These are phyloP conservation scores for Cecropterus lyciades DNA, from an alignment of 1,140 invertebrate genomes.

Conservation along the genomic window DNA sequence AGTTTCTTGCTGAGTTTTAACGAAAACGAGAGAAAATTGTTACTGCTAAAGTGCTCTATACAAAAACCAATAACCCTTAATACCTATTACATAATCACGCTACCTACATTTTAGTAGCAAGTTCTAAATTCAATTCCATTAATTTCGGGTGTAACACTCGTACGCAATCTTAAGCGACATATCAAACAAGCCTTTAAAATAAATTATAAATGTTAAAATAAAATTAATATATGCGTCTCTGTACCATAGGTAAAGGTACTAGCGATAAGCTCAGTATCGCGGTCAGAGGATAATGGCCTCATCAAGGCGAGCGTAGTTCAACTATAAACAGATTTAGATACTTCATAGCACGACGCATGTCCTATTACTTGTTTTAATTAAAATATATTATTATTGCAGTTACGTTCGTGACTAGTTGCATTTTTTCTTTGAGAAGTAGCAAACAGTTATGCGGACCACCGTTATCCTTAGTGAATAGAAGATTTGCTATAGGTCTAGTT, in stretches of 20 bases:
- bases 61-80: no score
- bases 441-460: background rate
- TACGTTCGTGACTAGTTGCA: slow-evolving; percentile 8
- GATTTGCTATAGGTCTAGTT: no score
- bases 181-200: no score
- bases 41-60: no score
- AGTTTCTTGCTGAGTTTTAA: no score
- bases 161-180: no score
- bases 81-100: no score
- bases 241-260: slow-evolving; percentile 40
- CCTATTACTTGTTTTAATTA: slow-evolving; percentile 18
- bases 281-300: slow-evolving; percentile 69
- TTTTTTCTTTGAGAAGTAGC: background rate
- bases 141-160: no score
- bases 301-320: slow-evolving; percentile 65
- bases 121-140: no score
- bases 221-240: slow-evolving; percentile 7
- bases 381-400: slow-evolving; percentile 26
- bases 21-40: no score
- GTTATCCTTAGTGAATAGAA: no score
- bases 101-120: no score
- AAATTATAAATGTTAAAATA: background rate
- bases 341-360: slow-evolving; percentile 28
- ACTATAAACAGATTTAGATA: slow-evolving; percentile 44
- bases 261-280: slow-evolving; percentile 62